Base-by-base conservation (phyloP, 2,888 invertebrate genomes). In the Dioctria rufipes region DNA sequence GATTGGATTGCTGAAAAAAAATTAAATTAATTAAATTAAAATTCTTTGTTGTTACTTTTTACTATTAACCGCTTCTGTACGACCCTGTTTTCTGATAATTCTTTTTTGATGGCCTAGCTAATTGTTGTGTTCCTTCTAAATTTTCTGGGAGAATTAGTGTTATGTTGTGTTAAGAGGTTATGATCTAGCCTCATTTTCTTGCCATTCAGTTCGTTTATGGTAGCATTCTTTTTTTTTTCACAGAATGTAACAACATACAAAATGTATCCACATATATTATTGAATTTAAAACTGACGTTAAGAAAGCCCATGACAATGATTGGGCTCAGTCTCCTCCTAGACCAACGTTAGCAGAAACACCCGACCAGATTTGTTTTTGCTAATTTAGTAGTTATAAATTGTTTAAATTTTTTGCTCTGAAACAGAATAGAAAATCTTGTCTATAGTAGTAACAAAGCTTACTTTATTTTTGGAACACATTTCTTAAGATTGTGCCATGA, bases 351-450 rank as follows among this genome's bases (percentile, higher is more conserved):
- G 91, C 83, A 89, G 91, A 84, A 81, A 88, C 84, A 4, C 94
- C 94, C 3, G 93, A 93, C 95, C 95, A 95, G 67, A 95, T 91
- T 88, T 93, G 93, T 86, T 93, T 93, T 86, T 93, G 93, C 43
- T 95, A 86, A 0, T 91, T 83, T 80, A 42, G 78, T 65, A 60
- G 11, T 25, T n/a, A 25, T 39, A 75, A 42, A 61, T 71, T 75
- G 69, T 80, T 80, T 39, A 77, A 40, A 80, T 81, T 81, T 39
- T 80, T 77, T n/a, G 67, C 49, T 78, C 82, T 83, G 63, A 67
- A 81, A 51, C 8, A 43, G 42, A 49, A 25, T 25, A 25, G 25
- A 25, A 25, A 25, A 25, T 25, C 25, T 25, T 25, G 25, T 25
- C 25, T 25, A 25, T 25, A 25, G 25, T 2, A 25, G 25, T 25